A percentile compares a stretch with the other conserved stretches of the same genome.
These are phyloP conservation scores for Microcebus tavaratra DNA, from an alignment of 2,113 vertebrate species.

Conservation along the genomic window DNA sequence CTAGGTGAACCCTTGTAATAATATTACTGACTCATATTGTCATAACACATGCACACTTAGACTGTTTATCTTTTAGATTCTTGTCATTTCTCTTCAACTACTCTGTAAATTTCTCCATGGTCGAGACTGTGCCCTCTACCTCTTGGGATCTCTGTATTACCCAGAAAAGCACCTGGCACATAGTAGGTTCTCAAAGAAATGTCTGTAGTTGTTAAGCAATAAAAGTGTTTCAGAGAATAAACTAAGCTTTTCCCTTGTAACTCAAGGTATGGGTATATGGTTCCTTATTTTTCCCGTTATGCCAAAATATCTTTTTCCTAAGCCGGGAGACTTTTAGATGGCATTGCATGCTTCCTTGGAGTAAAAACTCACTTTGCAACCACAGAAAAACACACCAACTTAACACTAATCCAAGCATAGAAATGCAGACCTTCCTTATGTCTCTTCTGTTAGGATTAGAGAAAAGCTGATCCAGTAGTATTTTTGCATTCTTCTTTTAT, in stretches of 20 bases:
- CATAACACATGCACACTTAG: neutral
- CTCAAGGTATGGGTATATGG: neutral
- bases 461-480: conserved; percentile 67
- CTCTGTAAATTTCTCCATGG: neutral
- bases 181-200: neutral
- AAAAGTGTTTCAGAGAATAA: neutral
- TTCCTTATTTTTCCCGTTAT: conserved; percentile 15
- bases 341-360: neutral
- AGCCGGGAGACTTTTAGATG: neutral
- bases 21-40: neutral
- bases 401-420: neutral
- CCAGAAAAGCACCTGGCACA: neutral
- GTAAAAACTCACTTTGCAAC: neutral
- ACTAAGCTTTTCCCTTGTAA: neutral
- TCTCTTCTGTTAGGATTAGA: conserved; percentile 41
- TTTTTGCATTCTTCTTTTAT: conserved; percentile 47
- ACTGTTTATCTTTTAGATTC: neutral
- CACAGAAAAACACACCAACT: neutral
- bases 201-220: neutral
- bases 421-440: neutral
- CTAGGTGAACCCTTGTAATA: neutral
- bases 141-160: neutral
- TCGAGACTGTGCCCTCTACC: neutral
- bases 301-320: neutral
- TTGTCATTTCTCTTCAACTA: neutral